phyloP scores from a whole-genome alignment of 2,888 invertebrate genomes.

The Lepetodrilus schrolli region DNA sequence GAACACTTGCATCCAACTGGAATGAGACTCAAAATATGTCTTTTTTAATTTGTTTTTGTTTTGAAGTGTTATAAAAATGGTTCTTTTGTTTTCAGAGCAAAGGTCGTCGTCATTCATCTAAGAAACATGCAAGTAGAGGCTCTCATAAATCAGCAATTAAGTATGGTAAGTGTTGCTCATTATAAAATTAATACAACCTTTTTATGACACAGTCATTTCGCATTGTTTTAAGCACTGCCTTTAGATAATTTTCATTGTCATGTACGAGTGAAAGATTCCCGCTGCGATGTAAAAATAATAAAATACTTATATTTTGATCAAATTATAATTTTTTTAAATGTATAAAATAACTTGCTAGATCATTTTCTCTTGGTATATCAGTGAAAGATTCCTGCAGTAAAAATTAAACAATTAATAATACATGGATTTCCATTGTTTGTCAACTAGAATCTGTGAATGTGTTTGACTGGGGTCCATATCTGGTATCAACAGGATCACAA shows the following conservation, averaged over 20 bases:
- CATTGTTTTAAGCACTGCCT: too few relatives aligned
- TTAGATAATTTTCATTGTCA: too few relatives aligned
- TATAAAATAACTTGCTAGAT: neutral
- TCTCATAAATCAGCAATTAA: neutral
- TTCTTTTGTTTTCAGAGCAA: slow-evolving; percentile 2
- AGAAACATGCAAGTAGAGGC: neutral
- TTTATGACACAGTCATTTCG: too few relatives aligned
- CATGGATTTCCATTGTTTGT: neutral
- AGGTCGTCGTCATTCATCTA: slow-evolving; percentile 1
- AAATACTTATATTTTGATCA: neutral
- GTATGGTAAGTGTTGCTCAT: slow-evolving; percentile 15
- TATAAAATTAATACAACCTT: too few relatives aligned
- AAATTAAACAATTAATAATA: too few relatives aligned
- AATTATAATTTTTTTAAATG: neutral
- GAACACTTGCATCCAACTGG: too few relatives aligned
- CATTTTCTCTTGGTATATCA: neutral
- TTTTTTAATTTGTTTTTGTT: too few relatives aligned
- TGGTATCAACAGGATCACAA: slow-evolving; percentile 80
- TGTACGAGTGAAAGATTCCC: too few relatives aligned
- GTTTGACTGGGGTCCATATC: slow-evolving; percentile 87
- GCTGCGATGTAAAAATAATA: too few relatives aligned
- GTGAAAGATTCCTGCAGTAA: neutral
- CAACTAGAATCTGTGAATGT: slow-evolving; percentile 52
- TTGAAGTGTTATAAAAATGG: too few relatives aligned
- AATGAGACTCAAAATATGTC: too few relatives aligned